Conservation (phyloP, 2,797 vertebrate species). For the Buphagus erythrorhynchus region DNA sequence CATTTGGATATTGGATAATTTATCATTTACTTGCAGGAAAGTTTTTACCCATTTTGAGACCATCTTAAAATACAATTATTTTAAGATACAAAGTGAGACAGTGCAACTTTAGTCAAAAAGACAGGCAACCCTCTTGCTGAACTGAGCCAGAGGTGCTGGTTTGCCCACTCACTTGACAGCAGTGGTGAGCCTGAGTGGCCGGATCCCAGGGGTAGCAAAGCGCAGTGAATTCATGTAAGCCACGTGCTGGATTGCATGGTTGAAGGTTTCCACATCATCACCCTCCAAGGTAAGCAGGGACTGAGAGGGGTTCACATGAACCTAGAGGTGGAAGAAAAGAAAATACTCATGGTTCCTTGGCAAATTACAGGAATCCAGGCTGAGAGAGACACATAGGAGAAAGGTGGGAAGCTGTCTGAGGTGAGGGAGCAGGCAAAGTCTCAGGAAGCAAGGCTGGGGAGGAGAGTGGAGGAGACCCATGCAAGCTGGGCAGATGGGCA, state of each 20-base stretch:
- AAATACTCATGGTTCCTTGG: not conserved
- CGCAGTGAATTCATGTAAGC: slow-evolving; percentile 97
- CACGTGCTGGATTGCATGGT: slow-evolving; percentile 96
- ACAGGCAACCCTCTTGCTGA: not conserved
- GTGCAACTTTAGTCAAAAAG: not conserved
- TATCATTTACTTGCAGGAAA: not conserved
- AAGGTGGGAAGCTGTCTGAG: not conserved
- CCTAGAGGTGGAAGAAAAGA: slow-evolving; percentile 77
- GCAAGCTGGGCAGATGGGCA: slow-evolving; percentile 50
- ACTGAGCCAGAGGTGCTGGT: not conserved
- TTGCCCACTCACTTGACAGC: slow-evolving; percentile 87
- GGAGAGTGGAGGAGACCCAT: slow-evolving; percentile 45
- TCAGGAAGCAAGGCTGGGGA: slow-evolving; percentile 36
- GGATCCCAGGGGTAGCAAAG: slow-evolving; percentile 94
- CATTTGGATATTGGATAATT: not conserved
- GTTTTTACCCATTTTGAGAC: not conserved
- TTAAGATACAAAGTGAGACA: not conserved
- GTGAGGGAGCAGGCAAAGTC: slow-evolving; percentile 25
- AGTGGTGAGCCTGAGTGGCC: slow-evolving; percentile 92
- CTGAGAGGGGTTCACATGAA: slow-evolving; percentile 98
- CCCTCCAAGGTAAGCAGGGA: slow-evolving; percentile 95
- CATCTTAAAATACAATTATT: not conserved
- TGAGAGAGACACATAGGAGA: slow-evolving; percentile 13
- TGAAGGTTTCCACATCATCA: slow-evolving; percentile 96
- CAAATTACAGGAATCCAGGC: not conserved